phyloP scores from a whole-genome alignment of 2,797 vertebrate genomes.

The Microhierax caerulescens region DNA sequence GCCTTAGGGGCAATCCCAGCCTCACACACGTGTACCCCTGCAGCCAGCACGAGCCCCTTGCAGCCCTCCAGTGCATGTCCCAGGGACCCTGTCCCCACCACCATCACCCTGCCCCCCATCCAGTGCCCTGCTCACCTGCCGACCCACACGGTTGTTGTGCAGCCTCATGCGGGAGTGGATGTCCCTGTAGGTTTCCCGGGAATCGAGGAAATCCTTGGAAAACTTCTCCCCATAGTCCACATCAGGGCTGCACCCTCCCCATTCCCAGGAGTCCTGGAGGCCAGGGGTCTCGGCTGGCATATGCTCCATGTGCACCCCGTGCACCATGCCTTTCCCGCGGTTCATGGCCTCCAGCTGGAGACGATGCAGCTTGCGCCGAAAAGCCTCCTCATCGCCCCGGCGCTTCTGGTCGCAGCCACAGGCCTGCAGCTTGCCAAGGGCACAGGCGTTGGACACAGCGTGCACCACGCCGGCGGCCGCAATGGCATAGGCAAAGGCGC shows the following conservation, averaged over 20 bases:
- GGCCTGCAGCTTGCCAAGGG: conserved; percentile 93
- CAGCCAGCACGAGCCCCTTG: not conserved
- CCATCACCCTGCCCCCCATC: fast-evolving
- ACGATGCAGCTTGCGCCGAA: conserved; percentile 90
- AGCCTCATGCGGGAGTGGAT: conserved; percentile 98
- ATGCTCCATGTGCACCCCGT: conserved; percentile 91
- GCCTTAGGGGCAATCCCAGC: not conserved
- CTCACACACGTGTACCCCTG: fast-evolving
- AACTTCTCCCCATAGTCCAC: conserved; percentile 98
- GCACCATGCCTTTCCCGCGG: conserved; percentile 94
- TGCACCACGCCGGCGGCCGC: conserved; percentile 94
- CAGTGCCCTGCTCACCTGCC: conserved; percentile 85
- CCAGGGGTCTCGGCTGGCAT: conserved; percentile 86
- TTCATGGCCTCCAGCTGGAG: conserved; percentile 95
- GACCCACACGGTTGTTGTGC: conserved; percentile 96
- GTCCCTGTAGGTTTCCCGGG: conserved; percentile 94
- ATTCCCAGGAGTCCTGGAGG: conserved; percentile 97
- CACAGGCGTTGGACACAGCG: conserved; percentile 94
- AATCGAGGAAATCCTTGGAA: conserved; percentile 96
- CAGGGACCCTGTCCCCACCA: not conserved
- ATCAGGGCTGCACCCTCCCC: conserved; percentile 97
- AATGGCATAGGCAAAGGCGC: conserved; percentile 95
- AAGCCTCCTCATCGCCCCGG: conserved; percentile 93
- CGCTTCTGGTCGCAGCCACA: conserved; percentile 93
- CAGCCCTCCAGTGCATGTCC: fast-evolving